Evolutionary conservation across 2,888 invertebrate genomes (phyloP), one percentile per base, ranked within the genome.

Genomic region (Clitarchus hookeri): DNA sequence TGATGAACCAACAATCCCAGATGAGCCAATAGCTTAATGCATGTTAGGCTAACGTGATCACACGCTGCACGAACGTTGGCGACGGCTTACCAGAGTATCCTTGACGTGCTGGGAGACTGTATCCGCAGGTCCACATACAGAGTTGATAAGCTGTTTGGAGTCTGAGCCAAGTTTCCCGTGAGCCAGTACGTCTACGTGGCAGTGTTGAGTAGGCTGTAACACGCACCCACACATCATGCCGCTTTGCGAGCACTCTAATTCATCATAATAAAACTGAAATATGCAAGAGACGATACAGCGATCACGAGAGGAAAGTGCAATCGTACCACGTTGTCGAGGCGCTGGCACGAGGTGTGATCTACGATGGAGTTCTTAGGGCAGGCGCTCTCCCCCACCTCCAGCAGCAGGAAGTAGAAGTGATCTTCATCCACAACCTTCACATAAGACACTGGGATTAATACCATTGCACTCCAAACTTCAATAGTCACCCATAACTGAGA

Each of bases 371-470:
- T 86, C 85, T 89, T 89, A 26, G 88, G 85, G 88, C 93, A 93
- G 84, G 91, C 91, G 0, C 93, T 92, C 65, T 91, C 90, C 1
- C 91, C 93, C 36, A 93, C 90, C 87, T 91, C 90, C 36, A 92
- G 89, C 86, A 90, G 91, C 82, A 93, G 89, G 23, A 65, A 23
- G 86, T 92, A 90, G 88, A 92, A 92, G 88, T 92, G 90, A 27
- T 91, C 90, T 16, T 92, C 92, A 12, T 85, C 82, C n/a, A 86
- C 86, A 16, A 65, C 65, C 65, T 65, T 8, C 65, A 16, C 48
- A 48, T 16, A 48, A 36, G 36, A 36, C 36, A 36, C 36, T 4
- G 4, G 36, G 1, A 36, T 36, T 36, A 36, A 36, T 3, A 4
- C 36, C 36, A 36, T 4, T 36, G 36, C 4, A 4, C 36, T 36